phyloP scores from a whole-genome alignment of 2,888 invertebrate genomes.

The Cryptus viduatorius region DNA sequence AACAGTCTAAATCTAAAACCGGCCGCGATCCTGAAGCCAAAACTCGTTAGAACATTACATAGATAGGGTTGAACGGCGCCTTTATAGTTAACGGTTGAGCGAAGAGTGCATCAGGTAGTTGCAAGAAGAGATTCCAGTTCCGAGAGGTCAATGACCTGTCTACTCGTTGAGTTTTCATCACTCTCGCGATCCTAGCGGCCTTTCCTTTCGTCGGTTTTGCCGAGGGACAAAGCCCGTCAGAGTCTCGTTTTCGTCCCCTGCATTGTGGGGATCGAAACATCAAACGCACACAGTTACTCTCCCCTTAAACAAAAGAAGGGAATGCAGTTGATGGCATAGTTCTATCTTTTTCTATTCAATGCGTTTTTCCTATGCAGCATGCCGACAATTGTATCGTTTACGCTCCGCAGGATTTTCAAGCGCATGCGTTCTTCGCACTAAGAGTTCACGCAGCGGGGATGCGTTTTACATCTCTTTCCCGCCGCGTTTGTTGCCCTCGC shows the following conservation, averaged over 20 bases:
- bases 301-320: not conserved
- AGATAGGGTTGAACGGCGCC: not conserved
- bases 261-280: not conserved
- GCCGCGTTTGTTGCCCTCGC: not conserved
- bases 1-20: not conserved
- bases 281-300: not conserved
- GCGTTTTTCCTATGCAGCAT: not conserved
- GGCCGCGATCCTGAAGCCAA: not conserved
- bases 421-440: not conserved
- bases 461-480: conserved; percentile 11
- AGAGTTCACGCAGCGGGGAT: conserved; percentile 8
- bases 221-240: not conserved
- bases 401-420: not conserved
- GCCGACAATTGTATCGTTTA: not conserved
- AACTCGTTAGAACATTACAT: not conserved
- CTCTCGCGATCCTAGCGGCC: conserved; percentile 11
- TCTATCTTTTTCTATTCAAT: not conserved
- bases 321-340: not conserved
- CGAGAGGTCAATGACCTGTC: conserved; percentile 23
- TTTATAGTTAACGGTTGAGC: conserved; percentile 6
- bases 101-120: not conserved
- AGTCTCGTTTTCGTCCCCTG: not conserved
- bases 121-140: conserved; percentile 8
- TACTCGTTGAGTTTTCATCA: conserved; percentile 16
- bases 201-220: not conserved